These are phyloP conservation scores for Megathymus violae DNA, from an alignment of 1,140 invertebrate species.

Conservation along the genomic window DNA sequence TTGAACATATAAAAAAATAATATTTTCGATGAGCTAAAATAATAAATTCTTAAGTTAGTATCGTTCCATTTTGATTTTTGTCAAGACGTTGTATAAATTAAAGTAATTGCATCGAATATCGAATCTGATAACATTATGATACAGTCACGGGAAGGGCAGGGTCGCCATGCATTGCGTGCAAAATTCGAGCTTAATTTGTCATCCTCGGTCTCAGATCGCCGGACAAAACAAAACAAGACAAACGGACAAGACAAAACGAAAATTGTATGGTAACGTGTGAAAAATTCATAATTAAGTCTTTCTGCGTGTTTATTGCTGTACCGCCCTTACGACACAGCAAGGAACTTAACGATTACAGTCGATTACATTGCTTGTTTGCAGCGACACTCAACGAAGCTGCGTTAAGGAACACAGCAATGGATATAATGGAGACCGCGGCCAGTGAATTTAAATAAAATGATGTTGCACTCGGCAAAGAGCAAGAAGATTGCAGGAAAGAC, in stretches of 20 bases:
- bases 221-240: too few relatives aligned
- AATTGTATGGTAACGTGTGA: slow-evolving; percentile 45
- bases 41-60: neutral
- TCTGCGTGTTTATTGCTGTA: slow-evolving; percentile 28
- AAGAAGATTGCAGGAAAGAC: slow-evolving; percentile 32
- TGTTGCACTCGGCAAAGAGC: neutral
- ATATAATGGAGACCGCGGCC: neutral
- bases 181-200: slow-evolving; percentile 45
- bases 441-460: neutral
- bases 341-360: neutral
- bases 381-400: neutral
- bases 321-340: neutral
- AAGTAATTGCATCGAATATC: slow-evolving; percentile 15
- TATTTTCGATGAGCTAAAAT: neutral
- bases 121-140: slow-evolving; percentile 26
- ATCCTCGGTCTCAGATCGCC: slow-evolving; percentile 36
- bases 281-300: slow-evolving; percentile 52
- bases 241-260: slow-evolving; percentile 40
- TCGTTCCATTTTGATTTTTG: neutral
- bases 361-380: neutral
- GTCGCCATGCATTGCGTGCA: slow-evolving; percentile 34
- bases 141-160: slow-evolving; percentile 1
- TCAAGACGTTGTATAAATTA: slow-evolving; percentile 1
- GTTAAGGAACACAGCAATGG: neutral
- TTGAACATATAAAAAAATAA: too few relatives aligned